Conservation (phyloP, 2,888 invertebrate species). For the Eugnorisma glareosa region DNA sequence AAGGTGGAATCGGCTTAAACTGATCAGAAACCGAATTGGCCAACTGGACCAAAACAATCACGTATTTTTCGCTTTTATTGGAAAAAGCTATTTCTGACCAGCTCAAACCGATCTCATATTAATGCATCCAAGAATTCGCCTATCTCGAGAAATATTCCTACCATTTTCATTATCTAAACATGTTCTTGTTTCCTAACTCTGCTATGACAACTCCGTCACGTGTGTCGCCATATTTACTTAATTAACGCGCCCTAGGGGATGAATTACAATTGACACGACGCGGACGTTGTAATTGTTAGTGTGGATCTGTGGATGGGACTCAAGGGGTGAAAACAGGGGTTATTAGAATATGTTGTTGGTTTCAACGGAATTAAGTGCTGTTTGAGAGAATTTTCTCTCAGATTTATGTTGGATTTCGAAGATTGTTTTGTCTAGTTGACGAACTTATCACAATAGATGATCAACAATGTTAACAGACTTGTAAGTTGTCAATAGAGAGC, state of each 20-base stretch:
- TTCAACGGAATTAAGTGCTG: constrained; percentile 23
- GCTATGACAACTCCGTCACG: constrained; percentile 39
- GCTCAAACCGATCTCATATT: background rate
- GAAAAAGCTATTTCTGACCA: background rate
- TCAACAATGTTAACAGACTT: background rate
- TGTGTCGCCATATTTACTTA: constrained; percentile 58
- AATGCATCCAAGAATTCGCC: background rate
- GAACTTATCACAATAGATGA: background rate
- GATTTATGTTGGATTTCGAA: background rate
- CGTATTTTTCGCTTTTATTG: background rate
- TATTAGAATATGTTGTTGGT: constrained; percentile 26
- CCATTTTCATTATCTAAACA: background rate
- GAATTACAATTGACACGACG: constrained; percentile 56
- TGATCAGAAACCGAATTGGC: background rate
- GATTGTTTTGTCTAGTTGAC: background rate
- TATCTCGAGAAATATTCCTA: background rate
- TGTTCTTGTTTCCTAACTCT: constrained; percentile 14
- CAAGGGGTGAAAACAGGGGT: constrained; percentile 10
- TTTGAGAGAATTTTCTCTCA: background rate
- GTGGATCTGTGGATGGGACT: constrained; percentile 15
- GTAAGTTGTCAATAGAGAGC: background rate
- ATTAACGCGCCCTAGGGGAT: constrained; percentile 53
- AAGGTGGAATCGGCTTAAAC: background rate
- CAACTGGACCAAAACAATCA: background rate
- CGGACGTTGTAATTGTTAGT: constrained; percentile 29